These are phyloP conservation scores for Pseudomyrmex gracilis DNA, from an alignment of 1,140 invertebrate species.

Conservation along the genomic window DNA sequence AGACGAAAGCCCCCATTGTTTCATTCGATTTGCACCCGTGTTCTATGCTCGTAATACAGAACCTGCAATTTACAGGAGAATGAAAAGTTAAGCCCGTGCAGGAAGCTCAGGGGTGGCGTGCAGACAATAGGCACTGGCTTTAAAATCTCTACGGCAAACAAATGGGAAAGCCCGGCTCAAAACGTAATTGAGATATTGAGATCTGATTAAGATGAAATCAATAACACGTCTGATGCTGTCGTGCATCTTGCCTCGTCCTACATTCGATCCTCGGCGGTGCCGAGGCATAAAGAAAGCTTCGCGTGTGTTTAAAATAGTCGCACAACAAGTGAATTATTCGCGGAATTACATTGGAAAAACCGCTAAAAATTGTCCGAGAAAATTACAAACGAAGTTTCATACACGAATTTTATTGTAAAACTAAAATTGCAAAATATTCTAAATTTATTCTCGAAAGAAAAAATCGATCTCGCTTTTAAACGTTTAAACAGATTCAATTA, in stretches of 20 bases:
- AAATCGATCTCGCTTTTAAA: neutral
- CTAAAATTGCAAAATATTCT: no score
- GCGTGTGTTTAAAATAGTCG: slow-evolving; percentile 4
- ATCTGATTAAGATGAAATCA: slow-evolving; percentile 85
- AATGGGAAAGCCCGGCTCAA: slow-evolving; percentile 79
- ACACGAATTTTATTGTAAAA: neutral
- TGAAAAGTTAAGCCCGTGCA: slow-evolving; percentile 83
- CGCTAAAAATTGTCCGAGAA: neutral
- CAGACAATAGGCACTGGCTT: slow-evolving; percentile 83
- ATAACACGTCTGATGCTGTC: slow-evolving; percentile 75
- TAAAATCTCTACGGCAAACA: slow-evolving; percentile 84
- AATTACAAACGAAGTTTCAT: no score
- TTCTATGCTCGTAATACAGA: slow-evolving; percentile 79
- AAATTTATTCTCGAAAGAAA: no score
- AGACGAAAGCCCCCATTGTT: slow-evolving; percentile 82
- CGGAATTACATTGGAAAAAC: neutral
- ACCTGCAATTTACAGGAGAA: slow-evolving; percentile 84
- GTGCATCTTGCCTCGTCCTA: slow-evolving; percentile 65
- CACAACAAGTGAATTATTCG: neutral
- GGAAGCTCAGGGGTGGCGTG: slow-evolving; percentile 79
- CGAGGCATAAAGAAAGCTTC: slow-evolving; percentile 13
- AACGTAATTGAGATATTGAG: slow-evolving; percentile 85
- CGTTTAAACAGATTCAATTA: no score
- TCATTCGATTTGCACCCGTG: slow-evolving; percentile 83
- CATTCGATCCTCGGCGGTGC: slow-evolving; percentile 45